phyloP scores from a whole-genome alignment of 2,113 vertebrate genomes.

The Pseudopodoces humilis region DNA sequence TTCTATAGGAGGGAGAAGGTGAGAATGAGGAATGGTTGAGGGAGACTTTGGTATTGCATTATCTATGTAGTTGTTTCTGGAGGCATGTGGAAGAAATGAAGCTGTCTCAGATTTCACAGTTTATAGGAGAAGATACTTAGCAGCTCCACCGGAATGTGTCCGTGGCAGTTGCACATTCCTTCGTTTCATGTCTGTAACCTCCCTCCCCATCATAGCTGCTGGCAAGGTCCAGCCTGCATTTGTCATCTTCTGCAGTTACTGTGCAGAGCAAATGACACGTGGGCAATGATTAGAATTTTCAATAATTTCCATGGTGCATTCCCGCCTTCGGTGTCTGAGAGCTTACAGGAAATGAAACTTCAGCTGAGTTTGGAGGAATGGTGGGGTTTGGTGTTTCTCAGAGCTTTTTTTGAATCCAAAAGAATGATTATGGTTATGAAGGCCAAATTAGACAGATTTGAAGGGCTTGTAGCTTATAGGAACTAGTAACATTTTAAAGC shows the following conservation, averaged over 20 bases:
- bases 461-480: background rate
- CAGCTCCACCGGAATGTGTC: background rate
- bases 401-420: background rate
- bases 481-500: background rate
- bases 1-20: background rate
- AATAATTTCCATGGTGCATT: background rate
- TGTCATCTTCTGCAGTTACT: background rate
- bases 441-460: background rate
- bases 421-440: background rate
- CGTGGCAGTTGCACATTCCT: background rate
- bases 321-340: background rate
- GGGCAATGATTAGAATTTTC: background rate
- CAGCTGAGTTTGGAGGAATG: background rate
- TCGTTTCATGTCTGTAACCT: background rate
- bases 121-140: background rate
- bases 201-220: background rate
- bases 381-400: background rate
- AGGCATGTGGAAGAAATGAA: background rate
- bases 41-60: background rate
- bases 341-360: background rate
- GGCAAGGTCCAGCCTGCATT: background rate
- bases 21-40: background rate
- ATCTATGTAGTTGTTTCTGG: background rate
- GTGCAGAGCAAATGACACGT: background rate
- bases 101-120: background rate